These are phyloP conservation scores for Hiodon alosoides DNA, from an alignment of 2,113 vertebrate species.

Conservation along the genomic window DNA sequence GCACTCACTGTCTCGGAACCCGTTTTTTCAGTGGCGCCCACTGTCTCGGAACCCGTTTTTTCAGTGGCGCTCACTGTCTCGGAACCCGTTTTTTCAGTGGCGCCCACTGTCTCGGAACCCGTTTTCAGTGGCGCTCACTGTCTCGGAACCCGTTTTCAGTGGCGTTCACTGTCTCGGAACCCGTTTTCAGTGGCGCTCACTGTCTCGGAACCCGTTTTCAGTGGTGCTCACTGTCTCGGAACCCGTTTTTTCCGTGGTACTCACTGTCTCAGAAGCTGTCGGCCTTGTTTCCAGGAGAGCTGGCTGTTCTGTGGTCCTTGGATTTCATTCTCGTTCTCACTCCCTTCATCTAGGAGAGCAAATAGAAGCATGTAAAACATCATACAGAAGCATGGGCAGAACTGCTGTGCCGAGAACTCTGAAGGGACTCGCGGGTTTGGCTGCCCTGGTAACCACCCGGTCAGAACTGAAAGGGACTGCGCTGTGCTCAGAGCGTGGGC, in stretches of 20 bases:
- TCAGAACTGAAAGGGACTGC: too few relatives aligned
- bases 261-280: conserved; percentile 95
- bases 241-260: conserved; percentile 42
- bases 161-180: too few relatives aligned
- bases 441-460: background rate
- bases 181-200: too few relatives aligned
- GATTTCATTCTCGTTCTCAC: conserved; percentile 82
- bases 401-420: conserved; percentile 5
- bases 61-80: too few relatives aligned
- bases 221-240: conserved; percentile 1
- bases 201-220: too few relatives aligned
- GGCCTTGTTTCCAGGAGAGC: conserved; percentile 97
- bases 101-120: too few relatives aligned
- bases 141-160: too few relatives aligned
- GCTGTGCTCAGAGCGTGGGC: background rate
- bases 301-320: conserved; percentile 90
- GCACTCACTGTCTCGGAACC: too few relatives aligned
- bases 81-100: too few relatives aligned
- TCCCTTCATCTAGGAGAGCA: conserved; percentile 80
- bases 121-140: too few relatives aligned
- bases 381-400: conserved; percentile 27
- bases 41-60: too few relatives aligned
- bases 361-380: conserved; percentile 37
- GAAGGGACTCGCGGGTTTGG: background rate
- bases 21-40: too few relatives aligned